Conservation (phyloP, 2,113 vertebrate species). For the Oncorhynchus masou region DNA sequence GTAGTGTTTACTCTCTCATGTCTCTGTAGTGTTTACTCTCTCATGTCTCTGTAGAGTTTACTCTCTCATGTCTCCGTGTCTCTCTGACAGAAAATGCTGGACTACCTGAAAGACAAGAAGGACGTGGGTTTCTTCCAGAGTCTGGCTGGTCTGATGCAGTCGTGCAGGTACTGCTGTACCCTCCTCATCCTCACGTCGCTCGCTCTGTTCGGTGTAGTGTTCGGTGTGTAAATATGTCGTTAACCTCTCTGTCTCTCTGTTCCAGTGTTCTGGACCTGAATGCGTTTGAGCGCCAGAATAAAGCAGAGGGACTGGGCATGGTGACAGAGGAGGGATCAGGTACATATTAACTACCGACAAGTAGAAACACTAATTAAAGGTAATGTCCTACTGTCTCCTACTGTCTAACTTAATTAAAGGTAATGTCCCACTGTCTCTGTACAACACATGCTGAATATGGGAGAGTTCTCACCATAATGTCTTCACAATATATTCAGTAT, state of each 20-base stretch:
- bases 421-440: neutral
- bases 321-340: constrained; percentile 73
- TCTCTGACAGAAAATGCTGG: constrained; percentile 89
- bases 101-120: constrained; percentile 96
- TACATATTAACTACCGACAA: no score
- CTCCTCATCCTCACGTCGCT: constrained; percentile 35
- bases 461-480: no score
- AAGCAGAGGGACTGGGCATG: constrained; percentile 96
- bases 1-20: no score
- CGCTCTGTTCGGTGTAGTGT: neutral
- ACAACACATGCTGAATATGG: neutral
- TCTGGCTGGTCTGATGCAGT: constrained; percentile 94
- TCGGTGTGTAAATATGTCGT: neutral
- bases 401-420: no score
- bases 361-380: no score
- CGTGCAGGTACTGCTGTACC: constrained; percentile 82
- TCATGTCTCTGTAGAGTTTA: no score
- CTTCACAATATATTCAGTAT: neutral
- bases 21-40: no score
- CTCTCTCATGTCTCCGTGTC: no score
- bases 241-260: constrained; percentile 16
- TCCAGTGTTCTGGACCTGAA: constrained; percentile 87
- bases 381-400: neutral
- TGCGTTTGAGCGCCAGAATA: constrained; percentile 95
- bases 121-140: constrained; percentile 97